phyloP scores from a whole-genome alignment of 1,140 invertebrate species.

The Saccostrea cuccullata region DNA sequence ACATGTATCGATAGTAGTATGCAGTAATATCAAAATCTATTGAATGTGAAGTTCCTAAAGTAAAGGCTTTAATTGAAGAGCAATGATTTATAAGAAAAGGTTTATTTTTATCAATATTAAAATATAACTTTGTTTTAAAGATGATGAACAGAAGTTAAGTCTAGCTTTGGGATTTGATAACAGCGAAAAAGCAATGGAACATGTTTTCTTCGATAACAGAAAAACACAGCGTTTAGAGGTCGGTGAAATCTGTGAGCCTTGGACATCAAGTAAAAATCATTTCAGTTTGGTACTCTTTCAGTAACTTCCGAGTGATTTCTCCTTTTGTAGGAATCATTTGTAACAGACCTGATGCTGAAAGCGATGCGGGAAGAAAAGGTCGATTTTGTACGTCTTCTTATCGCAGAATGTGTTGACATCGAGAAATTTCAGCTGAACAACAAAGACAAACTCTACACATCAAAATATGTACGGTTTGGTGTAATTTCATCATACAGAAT shows the following conservation, averaged over 20 bases:
- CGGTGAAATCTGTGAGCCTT: not conserved
- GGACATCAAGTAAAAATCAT: not conserved
- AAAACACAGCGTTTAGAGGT: conserved; percentile 33
- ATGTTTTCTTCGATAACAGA: conserved; percentile 25
- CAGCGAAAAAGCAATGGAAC: conserved; percentile 21
- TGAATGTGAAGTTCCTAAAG: not conserved
- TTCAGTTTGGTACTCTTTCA: not conserved
- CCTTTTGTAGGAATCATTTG: not conserved
- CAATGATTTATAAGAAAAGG: not conserved
- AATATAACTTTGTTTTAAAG: not conserved
- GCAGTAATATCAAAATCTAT: not conserved
- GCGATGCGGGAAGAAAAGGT: conserved; percentile 21
- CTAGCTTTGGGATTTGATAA: conserved; percentile 18
- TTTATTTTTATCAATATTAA: not conserved
- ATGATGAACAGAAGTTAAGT: conserved; percentile 22
- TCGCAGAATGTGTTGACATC: conserved; percentile 12
- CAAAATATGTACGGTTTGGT: conserved; percentile 3
- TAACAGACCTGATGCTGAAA: not conserved
- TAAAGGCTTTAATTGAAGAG: not conserved
- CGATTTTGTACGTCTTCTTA: conserved; percentile 24
- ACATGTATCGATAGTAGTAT: not conserved
- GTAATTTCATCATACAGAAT: too few relatives aligned
- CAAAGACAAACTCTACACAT: conserved; percentile 21
- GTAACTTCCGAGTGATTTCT: not conserved
- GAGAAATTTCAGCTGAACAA: not conserved